Evolutionary conservation across 1,140 invertebrate species (phyloP), one percentile per base, ranked within the genome.

Genomic region (Palaemon carinicauda): DNA sequence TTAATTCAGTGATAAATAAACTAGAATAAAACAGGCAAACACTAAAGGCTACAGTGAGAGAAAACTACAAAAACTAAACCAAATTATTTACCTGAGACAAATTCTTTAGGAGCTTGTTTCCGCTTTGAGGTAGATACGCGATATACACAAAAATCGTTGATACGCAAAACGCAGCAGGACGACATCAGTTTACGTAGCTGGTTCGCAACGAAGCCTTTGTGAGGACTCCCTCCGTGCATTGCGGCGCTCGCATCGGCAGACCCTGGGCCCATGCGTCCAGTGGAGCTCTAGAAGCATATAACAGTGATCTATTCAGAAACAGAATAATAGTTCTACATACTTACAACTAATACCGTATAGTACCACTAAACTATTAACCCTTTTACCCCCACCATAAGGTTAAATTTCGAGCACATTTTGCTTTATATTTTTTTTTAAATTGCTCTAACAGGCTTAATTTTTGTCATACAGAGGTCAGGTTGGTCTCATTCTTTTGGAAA

Each of bases 111-210:
- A 69, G 93, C 91, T 65, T 94, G 93, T 90, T 95, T 95, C 89
- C 94, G 93, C 41, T 94, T 94, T 1, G 95, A 93, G 3, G 95
- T 96, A 0, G 95, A 95, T 79, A 98, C 96, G 92, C 95, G 95
- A 90, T 95, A 96, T 19, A 97, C 92, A 0, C 94, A 95, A 89
- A 97, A 96, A 91, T 99, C 97, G 89, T 97, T 95, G 88, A 99
- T 94, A 90, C 97, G 94, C 31, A 99, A 92, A 31, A 99, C 94
- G 21, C 97, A 94, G 92, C 97, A 98, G 15, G 96, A 96, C 7
- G 97, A 98, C 95, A 98, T 97, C 52, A 99, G 91, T 91, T 97
- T 97, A 3, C 95, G 94, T 54, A 96, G 91, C 90, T 96, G 95
- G 82, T 94, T 93, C 5, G 82, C 83, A 17, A 90, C 69, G 52